Conservation (phyloP, 2,113 vertebrate genomes). For the Phrynocephalus versicolor region DNA sequence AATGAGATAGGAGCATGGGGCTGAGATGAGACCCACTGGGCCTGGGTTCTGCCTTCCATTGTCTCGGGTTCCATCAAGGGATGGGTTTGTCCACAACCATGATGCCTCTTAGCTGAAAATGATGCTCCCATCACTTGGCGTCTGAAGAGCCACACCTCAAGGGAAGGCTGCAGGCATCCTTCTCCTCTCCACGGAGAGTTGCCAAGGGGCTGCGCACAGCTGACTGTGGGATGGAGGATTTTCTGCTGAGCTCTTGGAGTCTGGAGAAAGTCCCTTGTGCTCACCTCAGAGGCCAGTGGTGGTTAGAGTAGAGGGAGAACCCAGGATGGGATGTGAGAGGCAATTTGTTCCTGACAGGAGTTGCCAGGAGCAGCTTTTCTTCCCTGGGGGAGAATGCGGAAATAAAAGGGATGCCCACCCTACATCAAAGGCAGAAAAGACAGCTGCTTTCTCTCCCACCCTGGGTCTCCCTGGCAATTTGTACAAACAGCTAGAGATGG, state of each 20-base stretch:
- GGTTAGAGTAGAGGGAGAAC: conserved; percentile 54
- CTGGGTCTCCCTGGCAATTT: conserved; percentile 62
- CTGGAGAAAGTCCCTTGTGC: neutral
- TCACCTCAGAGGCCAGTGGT: conserved; percentile 47
- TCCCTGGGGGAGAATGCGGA: conserved; percentile 56
- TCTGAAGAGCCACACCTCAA: too few species aligned
- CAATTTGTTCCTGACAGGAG: conserved; percentile 54
- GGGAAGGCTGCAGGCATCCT: conserved; percentile 21
- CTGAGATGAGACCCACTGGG: too few species aligned
- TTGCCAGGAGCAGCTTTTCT: conserved; percentile 54
- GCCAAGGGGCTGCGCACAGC: conserved; percentile 24
- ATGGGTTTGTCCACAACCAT: too few species aligned
- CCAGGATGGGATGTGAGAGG: conserved; percentile 43
- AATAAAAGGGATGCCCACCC: conserved; percentile 62
- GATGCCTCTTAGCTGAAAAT: too few species aligned
- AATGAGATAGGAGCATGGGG: too few species aligned
- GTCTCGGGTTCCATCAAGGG: too few species aligned
- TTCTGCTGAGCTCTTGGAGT: neutral
- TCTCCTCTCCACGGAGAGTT: conserved; percentile 44
- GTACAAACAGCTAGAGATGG: too few species aligned
- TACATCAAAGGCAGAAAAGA: conserved; percentile 64
- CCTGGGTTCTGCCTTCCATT: neutral
- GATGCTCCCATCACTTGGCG: too few species aligned
- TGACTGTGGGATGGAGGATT: neutral
- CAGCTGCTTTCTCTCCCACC: conserved; percentile 53